phyloP scores from a whole-genome alignment of 2,888 invertebrate genomes.

The Cataglyphis cursor region DNA sequence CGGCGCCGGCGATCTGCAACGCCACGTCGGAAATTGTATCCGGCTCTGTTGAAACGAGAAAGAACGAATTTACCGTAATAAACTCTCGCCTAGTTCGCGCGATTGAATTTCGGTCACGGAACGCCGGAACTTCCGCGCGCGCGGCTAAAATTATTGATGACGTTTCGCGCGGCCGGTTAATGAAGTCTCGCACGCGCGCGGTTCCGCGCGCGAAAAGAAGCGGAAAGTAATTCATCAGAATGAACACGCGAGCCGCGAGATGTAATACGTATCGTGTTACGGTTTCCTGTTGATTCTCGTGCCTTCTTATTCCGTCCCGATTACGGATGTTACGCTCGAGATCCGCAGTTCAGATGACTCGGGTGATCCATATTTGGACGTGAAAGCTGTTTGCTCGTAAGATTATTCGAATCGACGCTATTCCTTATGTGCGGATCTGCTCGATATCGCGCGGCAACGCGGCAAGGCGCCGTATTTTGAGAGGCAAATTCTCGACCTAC shows the following conservation, averaged over 20 bases:
- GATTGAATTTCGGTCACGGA: conserved; percentile 51
- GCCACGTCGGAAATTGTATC: conserved; percentile 61
- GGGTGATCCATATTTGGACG: conserved; percentile 49
- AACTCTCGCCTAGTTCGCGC: conserved; percentile 35
- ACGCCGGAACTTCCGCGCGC: conserved; percentile 40
- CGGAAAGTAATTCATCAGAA: conserved; percentile 30
- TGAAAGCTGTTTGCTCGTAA: conserved; percentile 55
- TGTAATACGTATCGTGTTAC: conserved; percentile 23
- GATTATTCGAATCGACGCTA: conserved; percentile 51
- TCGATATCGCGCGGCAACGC: conserved; percentile 47
- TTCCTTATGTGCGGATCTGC: conserved; percentile 34
- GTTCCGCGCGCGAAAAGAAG: conserved; percentile 42
- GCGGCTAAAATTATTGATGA: conserved; percentile 53
- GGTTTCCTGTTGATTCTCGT: conserved; percentile 1
- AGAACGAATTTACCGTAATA: conserved; percentile 68
- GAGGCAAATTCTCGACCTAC: conserved; percentile 70
- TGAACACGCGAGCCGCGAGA: conserved; percentile 34
- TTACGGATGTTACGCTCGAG: conserved; percentile 28
- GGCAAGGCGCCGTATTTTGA: conserved; percentile 48
- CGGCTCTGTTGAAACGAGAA: conserved; percentile 50
- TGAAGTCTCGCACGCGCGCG: conserved; percentile 28
- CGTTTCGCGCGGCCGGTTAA: conserved; percentile 51
- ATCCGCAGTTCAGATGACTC: conserved; percentile 29
- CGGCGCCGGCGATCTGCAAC: conserved; percentile 42
- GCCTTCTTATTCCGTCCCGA: conserved; percentile 1